A percentile compares a stretch with the other conserved stretches of the same genome.
Evolutionary conservation across 1,140 invertebrate species (phyloP).

Genomic region (Bombus sibiricus): DNA sequence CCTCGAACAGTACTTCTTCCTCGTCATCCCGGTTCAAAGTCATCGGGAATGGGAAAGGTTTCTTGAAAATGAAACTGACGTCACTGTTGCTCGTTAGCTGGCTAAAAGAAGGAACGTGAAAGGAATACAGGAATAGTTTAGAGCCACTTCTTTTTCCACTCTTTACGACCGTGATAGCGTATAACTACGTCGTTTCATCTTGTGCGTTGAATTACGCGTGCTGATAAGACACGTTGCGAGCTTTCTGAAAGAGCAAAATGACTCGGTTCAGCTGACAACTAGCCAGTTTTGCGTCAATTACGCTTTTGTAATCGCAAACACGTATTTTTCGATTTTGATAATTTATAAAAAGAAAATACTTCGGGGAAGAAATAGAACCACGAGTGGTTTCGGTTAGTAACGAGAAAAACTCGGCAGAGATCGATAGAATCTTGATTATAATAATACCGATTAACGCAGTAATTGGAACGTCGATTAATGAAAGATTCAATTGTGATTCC

Average conservation of each 20-base stretch:
- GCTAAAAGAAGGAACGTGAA: neutral
- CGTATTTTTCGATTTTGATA: neutral
- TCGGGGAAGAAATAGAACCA: neutral
- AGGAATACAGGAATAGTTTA: no score
- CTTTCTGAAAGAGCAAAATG: neutral
- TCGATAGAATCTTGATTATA: neutral
- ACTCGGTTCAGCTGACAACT: neutral
- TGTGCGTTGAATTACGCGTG: neutral
- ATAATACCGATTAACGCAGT: neutral
- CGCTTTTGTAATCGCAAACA: neutral
- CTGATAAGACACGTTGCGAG: slow-evolving; percentile 31
- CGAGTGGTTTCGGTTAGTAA: neutral
- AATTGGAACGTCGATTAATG: no score
- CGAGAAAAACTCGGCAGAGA: neutral
- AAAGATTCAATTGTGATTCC: no score
- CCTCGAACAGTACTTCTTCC: slow-evolving; percentile 6
- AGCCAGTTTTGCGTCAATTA: slow-evolving; percentile 1
- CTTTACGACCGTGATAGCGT: neutral
- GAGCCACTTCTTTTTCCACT: neutral
- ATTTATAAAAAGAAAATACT: neutral
- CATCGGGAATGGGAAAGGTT: neutral
- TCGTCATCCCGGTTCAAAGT: neutral
- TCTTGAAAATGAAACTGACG: slow-evolving; percentile 7
- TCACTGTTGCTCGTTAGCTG: neutral
- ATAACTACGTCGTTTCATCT: neutral